Conservation (phyloP, 2,888 invertebrate species). For the Apamea sordens region DNA sequence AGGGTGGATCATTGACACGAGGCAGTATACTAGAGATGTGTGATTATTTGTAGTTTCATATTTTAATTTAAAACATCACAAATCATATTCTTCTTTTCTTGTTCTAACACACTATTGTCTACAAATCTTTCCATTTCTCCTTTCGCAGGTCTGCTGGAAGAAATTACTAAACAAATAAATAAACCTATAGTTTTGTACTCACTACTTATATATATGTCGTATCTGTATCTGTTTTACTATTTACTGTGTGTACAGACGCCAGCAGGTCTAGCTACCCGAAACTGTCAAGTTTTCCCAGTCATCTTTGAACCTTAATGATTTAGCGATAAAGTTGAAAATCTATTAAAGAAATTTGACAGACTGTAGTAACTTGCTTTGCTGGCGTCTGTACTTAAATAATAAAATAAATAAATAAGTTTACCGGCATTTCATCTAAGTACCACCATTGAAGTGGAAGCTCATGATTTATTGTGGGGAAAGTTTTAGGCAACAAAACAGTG, state of each 20-base stretch:
- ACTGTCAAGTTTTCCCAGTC: too few species aligned
- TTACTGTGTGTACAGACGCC: background rate
- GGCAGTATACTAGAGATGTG: background rate
- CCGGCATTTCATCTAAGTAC: slow-evolving; percentile 83
- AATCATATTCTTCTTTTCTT: background rate
- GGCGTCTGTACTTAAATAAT: background rate
- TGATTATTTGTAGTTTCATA: background rate
- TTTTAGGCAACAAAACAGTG: slow-evolving; percentile 82
- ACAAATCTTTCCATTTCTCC: background rate
- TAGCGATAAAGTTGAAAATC: too few species aligned
- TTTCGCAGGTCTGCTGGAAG: background rate
- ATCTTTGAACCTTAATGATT: too few species aligned
- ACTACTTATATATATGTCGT: background rate
- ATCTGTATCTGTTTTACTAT: background rate
- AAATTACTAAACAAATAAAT: background rate
- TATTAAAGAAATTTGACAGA: too few species aligned
- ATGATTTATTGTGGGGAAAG: slow-evolving; percentile 78
- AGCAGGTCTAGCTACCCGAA: too few species aligned
- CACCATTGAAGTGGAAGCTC: slow-evolving; percentile 81
- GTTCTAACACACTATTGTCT: background rate
- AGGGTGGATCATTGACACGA: background rate
- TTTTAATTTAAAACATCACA: background rate
- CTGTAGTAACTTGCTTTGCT: too few species aligned
- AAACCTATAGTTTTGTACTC: background rate
- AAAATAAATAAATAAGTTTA: slow-evolving; percentile 56